These are phyloP conservation scores for Atta texana DNA, from an alignment of 1,140 invertebrate genomes.

Conservation along the genomic window DNA sequence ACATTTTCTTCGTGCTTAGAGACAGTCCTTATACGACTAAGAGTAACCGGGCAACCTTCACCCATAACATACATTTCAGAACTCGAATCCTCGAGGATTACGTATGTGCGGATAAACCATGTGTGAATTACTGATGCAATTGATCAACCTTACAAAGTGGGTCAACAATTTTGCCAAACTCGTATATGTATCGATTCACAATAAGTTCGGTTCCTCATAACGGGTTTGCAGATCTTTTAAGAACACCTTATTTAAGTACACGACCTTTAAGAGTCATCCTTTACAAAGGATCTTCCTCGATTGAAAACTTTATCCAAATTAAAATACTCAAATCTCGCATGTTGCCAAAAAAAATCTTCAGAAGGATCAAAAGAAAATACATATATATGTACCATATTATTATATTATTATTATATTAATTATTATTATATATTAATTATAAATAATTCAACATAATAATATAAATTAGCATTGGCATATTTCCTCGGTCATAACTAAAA, in stretches of 20 bases:
- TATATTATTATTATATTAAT: background rate
- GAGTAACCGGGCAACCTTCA: slow-evolving; percentile 67
- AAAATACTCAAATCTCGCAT: background rate
- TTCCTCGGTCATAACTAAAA: background rate
- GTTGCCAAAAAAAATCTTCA: background rate
- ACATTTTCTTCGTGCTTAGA: slow-evolving; percentile 65
- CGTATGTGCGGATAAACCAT: slow-evolving; percentile 17
- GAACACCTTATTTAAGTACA: background rate
- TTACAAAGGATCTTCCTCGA: slow-evolving; percentile 41
- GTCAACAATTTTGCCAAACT: slow-evolving; percentile 68
- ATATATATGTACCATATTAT: background rate
- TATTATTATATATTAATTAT: background rate
- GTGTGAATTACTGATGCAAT: slow-evolving; percentile 62
- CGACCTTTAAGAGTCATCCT: background rate
- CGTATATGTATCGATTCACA: slow-evolving; percentile 21
- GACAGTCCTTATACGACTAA: slow-evolving; percentile 64
- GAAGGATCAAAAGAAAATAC: background rate
- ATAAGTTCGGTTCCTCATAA: slow-evolving; percentile 54
- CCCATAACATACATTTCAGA: slow-evolving; percentile 30
- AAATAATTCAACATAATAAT: background rate
- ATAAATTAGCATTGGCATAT: background rate
- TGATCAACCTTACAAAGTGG: slow-evolving; percentile 56
- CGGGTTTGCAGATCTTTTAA: slow-evolving; percentile 40
- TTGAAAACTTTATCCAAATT: slow-evolving; percentile 42
- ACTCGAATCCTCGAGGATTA: slow-evolving; percentile 6